Conservation (phyloP, 2,888 invertebrate genomes). For the Blera fallax region DNA sequence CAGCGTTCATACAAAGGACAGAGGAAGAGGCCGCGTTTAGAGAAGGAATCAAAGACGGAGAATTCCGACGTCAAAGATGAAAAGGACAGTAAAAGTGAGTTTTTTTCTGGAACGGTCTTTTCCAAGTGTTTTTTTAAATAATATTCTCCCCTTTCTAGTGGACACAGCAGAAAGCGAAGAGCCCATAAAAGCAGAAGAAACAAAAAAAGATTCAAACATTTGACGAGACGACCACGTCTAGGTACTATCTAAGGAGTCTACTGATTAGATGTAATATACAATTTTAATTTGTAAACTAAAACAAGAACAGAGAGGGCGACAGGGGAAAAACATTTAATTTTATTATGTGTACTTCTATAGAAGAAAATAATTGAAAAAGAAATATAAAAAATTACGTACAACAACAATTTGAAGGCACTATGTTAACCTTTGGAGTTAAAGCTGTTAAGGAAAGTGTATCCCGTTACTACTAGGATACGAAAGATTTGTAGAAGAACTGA, state of each 20-base stretch:
- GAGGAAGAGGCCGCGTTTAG: constrained; percentile 89
- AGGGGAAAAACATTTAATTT: constrained; percentile 25
- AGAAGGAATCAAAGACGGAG: constrained; percentile 83
- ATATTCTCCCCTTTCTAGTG: constrained; percentile 82
- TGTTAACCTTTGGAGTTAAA: background rate
- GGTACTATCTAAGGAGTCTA: constrained; percentile 74
- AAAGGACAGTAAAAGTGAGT: constrained; percentile 86
- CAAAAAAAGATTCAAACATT: constrained; percentile 80
- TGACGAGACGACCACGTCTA: constrained; percentile 80
- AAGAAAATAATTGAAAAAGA: constrained; percentile 8
- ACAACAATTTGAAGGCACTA: background rate
- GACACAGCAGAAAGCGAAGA: constrained; percentile 84
- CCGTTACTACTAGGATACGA: too few species aligned
- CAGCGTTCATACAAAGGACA: constrained; percentile 84
- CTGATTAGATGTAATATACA: constrained; percentile 62
- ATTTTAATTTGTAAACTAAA: constrained; percentile 48
- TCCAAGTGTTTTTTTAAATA: constrained; percentile 32
- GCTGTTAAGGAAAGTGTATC: too few species aligned
- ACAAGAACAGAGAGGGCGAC: background rate
- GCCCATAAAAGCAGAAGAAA: constrained; percentile 74
- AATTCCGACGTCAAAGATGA: constrained; percentile 83
- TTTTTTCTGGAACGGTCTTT: background rate
- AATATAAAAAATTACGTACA: constrained; percentile 37
- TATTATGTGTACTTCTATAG: constrained; percentile 47
- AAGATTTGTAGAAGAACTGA: too few species aligned